These are phyloP conservation scores for Mastacembelus armatus DNA, from an alignment of 2,797 vertebrate species.

Conservation along the genomic window DNA sequence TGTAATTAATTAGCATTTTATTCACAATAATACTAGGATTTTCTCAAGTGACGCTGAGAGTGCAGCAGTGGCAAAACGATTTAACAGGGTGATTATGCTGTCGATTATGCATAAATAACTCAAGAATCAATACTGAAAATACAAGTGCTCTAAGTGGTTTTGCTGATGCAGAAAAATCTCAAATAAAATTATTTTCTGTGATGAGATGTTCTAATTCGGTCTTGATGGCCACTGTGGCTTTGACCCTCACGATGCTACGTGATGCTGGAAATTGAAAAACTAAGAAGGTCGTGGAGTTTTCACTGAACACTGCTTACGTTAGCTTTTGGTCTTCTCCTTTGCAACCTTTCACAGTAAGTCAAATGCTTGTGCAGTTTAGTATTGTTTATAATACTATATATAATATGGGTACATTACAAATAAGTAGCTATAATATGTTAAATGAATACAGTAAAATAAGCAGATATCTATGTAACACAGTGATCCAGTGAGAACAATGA, in stretches of 20 bases:
- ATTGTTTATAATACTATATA: too few relatives aligned
- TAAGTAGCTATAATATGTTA: too few relatives aligned
- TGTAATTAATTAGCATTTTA: conserved; percentile 64
- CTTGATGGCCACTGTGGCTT: background rate
- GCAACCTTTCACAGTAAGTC: too few relatives aligned
- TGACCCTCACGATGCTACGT: background rate
- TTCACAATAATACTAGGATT: conserved; percentile 29
- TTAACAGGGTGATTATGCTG: conserved; percentile 18
- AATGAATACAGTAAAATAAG: too few relatives aligned
- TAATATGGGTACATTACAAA: too few relatives aligned
- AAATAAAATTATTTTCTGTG: background rate
- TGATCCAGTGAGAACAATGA: too few relatives aligned
- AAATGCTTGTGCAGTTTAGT: too few relatives aligned
- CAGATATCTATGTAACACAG: too few relatives aligned
- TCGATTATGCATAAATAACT: conserved; percentile 38
- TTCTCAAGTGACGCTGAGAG: conserved; percentile 25
- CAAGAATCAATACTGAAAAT: conserved; percentile 27
- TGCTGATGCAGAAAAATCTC: conserved; percentile 2
- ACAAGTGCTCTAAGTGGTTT: conserved; percentile 4
- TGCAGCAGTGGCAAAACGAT: background rate
- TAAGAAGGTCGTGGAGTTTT: background rate
- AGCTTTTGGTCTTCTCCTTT: background rate
- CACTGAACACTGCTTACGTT: background rate
- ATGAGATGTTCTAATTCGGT: background rate
- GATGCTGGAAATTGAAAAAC: background rate